Evolutionary conservation across 2,888 invertebrate genomes (phyloP), one percentile per base, ranked within the genome.

Genomic region (Acleris sparsana): DNA sequence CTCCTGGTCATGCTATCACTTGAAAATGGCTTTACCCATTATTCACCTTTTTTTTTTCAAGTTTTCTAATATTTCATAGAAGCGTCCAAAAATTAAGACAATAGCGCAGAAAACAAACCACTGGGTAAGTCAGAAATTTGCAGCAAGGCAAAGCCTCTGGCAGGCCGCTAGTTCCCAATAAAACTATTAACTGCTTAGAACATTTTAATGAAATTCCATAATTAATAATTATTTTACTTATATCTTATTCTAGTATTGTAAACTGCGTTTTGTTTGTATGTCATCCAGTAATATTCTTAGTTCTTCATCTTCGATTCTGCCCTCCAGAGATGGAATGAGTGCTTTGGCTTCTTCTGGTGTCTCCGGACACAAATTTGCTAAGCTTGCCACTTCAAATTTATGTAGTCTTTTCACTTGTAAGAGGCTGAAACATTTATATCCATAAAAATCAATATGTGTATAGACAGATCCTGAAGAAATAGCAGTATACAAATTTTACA

Each of bases 351-450:
- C 99, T 82, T 99, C 99, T 0, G 99, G 97, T 49, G 97, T 98
- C 91, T 99, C 99, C 0, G 99, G 99, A 80, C 99, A 99, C n/a
- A 99, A 92, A 90, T 99, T 99, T 1, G 99, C 99, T 73, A 99
- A 93, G 16, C 99, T 98, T 0, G 99, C 99, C 66, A 99, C 93
- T 89, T 99, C 99, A 92, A 99, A 99, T 92, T 99, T 99, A 88
- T 99, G 99, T 16, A 99, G 91, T 82, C 98, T 99, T 83, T 99
- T 99, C 81, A 97, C 97, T 93, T 97, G 97, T 66, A 98, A 94
- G 44, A 65, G 65, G 86, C 98, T 98, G 87, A 29, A 94, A 89
- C 25, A 25, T 13, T 39, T 13, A 39, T 39, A 39, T 39, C 13
- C 13, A 33, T 33, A 9, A 9, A 33, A 33, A 9, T 9, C 25